Evolutionary conservation across 2,797 vertebrate species (phyloP).

Genomic region (Leptodactylus fallax): DNA sequence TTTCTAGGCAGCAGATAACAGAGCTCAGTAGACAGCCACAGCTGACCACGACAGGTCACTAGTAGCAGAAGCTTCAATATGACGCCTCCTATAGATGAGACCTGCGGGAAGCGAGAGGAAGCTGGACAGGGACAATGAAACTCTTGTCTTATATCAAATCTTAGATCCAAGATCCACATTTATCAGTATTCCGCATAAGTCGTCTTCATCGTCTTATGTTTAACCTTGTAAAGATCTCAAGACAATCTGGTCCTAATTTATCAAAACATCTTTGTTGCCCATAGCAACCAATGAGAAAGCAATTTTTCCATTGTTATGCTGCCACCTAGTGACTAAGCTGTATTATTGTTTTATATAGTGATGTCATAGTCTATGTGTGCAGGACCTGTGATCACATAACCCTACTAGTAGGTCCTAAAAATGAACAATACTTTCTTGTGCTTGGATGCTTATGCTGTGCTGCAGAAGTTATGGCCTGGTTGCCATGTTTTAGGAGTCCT

Average conservation of each 20-base stretch:
- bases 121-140: background rate
- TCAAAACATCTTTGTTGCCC: no score
- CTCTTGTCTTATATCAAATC: background rate
- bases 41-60: constrained; percentile 6
- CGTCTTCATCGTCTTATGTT: background rate
- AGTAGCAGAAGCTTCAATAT: constrained; percentile 19
- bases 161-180: background rate
- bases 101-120: background rate
- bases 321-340: no score
- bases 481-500: no score
- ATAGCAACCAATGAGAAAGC: no score
- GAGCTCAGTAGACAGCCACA: background rate
- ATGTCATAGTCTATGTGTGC: no score
- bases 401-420: no score
- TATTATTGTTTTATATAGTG: no score
- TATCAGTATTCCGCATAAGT: background rate
- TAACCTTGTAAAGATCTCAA: background rate
- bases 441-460: no score
- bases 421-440: no score
- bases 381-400: no score
- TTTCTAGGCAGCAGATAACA: constrained; percentile 15
- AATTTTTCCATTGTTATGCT: no score
- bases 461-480: no score
- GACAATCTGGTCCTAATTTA: background rate
- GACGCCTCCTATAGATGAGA: background rate